These are phyloP conservation scores for Sycophila texana DNA, from an alignment of 2,888 invertebrate genomes.

Conservation along the genomic window DNA sequence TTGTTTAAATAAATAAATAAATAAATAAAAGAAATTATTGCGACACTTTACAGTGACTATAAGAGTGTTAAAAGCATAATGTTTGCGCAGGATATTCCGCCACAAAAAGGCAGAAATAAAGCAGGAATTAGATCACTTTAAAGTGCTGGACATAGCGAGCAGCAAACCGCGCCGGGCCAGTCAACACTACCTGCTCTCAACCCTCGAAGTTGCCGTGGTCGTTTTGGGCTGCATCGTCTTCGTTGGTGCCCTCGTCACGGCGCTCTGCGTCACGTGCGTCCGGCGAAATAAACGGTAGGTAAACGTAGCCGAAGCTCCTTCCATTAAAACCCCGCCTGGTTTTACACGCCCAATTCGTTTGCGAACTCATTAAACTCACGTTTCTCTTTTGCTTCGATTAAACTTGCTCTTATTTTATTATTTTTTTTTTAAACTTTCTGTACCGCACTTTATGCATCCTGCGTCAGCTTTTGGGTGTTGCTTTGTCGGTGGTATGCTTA, in stretches of 20 bases:
- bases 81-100: constrained; percentile 75
- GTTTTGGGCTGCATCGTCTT: constrained; percentile 89
- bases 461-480: no score
- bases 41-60: no score
- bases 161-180: constrained; percentile 72
- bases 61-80: no score
- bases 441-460: no score
- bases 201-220: constrained; percentile 88
- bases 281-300: constrained; percentile 80
- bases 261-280: constrained; percentile 86
- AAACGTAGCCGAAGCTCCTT: background rate
- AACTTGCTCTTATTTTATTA: no score
- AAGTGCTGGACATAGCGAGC: constrained; percentile 82
- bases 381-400: constrained; percentile 4
- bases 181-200: constrained; percentile 78
- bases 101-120: constrained; percentile 80
- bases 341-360: constrained; percentile 5
- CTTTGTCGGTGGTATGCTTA: no score
- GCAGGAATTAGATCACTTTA: constrained; percentile 81
- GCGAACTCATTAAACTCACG: constrained; percentile 9
- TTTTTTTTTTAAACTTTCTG: no score
- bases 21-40: no score
- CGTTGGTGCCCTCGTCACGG: constrained; percentile 87
- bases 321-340: background rate
- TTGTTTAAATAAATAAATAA: no score